Evolutionary conservation across 2,113 vertebrate genomes (phyloP), one percentile per base, ranked within the genome.

Genomic region (Morone saxatilis): DNA sequence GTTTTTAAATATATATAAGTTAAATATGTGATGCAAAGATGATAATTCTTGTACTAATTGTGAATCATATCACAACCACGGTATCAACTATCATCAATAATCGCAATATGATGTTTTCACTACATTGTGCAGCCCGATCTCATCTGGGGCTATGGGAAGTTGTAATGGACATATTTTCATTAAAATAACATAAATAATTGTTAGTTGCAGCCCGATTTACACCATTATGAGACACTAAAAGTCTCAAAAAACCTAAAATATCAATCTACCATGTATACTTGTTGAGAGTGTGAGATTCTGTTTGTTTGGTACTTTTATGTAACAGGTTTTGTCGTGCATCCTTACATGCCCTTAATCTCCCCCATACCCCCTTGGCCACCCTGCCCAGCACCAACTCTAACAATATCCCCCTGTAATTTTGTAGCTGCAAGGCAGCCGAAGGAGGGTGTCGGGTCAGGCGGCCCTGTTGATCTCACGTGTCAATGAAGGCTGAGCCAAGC

Each of bases 401-500:
- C 88, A 92, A 86, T 90, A 90, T 76, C 75, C 43, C 71, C 62
- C 80, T 88, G 78, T 90, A 80, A 78, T 86, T 75, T 71, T 36
- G 78, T 78, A 57, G 85, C 91, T 80, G 59, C 76, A 60, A 84
- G 91, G 85, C 84, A 72, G 74, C 80, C 79, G 62, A 54, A 83
- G 81, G 81, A 75, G 84, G 79, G 75, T 85, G 77, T 89, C 40
- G 31, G 88, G 88, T 89, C 86, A 85, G 79, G 86, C 59, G 76
- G 78, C 80, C 66, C 31, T n/a, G 36, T 76, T 78, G 59, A 75
- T 80, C 81, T 88, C 90, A 91, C 87, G 76, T 93, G 90, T 90
- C 84, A 67, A 48, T 8, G 78, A 81, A 84, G 74, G 79, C 88
- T 83, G 85, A 62, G 80, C 81, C 66, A 70, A 83, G 72, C 84